These are phyloP conservation scores for Rhingia campestris DNA, from an alignment of 2,888 invertebrate species.

Conservation along the genomic window DNA sequence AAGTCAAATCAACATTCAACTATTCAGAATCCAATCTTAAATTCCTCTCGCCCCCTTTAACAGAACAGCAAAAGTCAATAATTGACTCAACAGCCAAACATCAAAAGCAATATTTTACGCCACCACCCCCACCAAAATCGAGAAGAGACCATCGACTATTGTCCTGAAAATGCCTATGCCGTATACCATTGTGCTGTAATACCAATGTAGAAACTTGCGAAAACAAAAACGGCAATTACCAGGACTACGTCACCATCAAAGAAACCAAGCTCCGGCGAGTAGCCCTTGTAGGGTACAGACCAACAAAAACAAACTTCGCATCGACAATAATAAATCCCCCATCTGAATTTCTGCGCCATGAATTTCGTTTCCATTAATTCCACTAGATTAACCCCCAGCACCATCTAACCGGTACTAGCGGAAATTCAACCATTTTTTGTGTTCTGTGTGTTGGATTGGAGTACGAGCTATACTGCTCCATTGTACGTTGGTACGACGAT, in stretches of 20 bases:
- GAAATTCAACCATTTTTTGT: conserved; percentile 73
- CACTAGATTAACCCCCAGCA: conserved; percentile 82
- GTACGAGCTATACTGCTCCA: conserved; percentile 52
- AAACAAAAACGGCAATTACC: conserved; percentile 65
- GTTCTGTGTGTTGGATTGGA: conserved; percentile 46
- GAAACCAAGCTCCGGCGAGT: conserved; percentile 35
- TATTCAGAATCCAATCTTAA: conserved; percentile 57
- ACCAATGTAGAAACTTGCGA: neutral
- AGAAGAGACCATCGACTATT: conserved; percentile 30
- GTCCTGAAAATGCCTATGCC: conserved; percentile 52
- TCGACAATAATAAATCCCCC: conserved; percentile 70
- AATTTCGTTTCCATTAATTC: conserved; percentile 83
- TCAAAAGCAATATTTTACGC: conserved; percentile 60
- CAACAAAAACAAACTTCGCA: conserved; percentile 61
- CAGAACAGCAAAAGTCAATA: conserved; percentile 57
- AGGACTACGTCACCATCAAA: conserved; percentile 65
- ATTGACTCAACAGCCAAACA: conserved; percentile 63
- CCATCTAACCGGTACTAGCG: conserved; percentile 80
- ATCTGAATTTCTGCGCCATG: conserved; percentile 82
- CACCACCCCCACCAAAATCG: conserved; percentile 9
- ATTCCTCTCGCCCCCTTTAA: conserved; percentile 9
- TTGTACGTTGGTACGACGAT: conserved; percentile 41
- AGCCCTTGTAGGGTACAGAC: neutral
- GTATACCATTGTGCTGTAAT: conserved; percentile 30
- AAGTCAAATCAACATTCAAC: conserved; percentile 53